These are phyloP conservation scores for Pleuronectes platessa DNA, from an alignment of 2,113 vertebrate species.

Conservation along the genomic window DNA sequence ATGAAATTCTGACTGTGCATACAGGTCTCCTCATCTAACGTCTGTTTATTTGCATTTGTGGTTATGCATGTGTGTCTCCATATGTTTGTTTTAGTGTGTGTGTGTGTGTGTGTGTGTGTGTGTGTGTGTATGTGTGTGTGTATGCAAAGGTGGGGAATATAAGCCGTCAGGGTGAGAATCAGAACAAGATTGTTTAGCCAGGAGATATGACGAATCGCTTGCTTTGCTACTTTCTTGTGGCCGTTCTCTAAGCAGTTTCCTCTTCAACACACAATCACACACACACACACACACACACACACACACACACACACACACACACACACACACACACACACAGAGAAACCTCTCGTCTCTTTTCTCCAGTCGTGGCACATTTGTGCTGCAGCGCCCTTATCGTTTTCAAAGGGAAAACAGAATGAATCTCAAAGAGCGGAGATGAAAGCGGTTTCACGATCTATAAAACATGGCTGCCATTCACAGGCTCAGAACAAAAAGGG, in stretches of 20 bases:
- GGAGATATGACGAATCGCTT: conserved; percentile 30
- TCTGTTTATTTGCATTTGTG: background rate
- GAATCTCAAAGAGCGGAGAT: conserved; percentile 64
- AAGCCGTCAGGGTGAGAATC: conserved; percentile 2
- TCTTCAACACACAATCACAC: conserved; percentile 18
- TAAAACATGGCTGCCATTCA: conserved; percentile 61
- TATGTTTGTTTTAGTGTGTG: background rate
- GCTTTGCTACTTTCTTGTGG: conserved; percentile 36
- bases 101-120: background rate
- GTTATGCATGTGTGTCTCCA: background rate
- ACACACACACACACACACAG: background rate
- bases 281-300: too few relatives aligned
- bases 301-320: background rate
- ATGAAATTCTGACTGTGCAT: background rate
- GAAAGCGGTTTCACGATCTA: conserved; percentile 71
- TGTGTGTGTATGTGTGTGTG: background rate
- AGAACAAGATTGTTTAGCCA: conserved; percentile 10
- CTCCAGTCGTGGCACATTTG: conserved; percentile 24
- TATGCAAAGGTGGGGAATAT: background rate
- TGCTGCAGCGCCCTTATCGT: conserved; percentile 29
- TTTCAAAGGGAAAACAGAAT: conserved; percentile 65
- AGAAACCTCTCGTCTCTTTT: background rate
- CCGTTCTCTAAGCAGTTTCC: background rate
- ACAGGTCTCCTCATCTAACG: background rate
- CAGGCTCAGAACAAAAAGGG: conserved; percentile 41